Evolutionary conservation across 2,113 vertebrate species (phyloP).

Genomic region (Ptilonorhynchus violaceus): DNA sequence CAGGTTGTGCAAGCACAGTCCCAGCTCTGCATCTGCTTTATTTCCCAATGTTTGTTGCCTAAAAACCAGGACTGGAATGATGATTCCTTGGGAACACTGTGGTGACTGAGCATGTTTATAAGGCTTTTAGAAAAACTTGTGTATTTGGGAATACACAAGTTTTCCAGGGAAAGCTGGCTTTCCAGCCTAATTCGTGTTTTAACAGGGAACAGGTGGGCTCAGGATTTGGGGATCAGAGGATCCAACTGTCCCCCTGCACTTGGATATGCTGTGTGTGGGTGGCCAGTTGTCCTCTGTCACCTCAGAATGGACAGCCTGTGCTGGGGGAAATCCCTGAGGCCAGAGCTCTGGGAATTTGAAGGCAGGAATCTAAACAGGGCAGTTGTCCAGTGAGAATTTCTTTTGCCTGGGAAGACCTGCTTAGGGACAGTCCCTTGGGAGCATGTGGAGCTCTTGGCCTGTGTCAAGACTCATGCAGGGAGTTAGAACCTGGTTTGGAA

Average conservation of each 20-base stretch:
- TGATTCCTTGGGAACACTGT: neutral
- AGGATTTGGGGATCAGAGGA: neutral
- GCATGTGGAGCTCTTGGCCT: neutral
- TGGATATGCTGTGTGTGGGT: neutral
- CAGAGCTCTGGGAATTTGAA: neutral
- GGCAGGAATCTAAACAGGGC: accelerated
- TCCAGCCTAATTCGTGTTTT: neutral
- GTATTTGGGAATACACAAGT: neutral
- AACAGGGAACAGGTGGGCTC: neutral
- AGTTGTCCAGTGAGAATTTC: neutral
- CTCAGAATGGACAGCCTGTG: neutral
- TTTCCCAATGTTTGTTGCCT: neutral
- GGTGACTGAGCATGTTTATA: neutral
- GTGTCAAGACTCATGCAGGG: neutral
- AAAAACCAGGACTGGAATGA: neutral
- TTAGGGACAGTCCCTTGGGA: neutral
- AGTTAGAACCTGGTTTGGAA: neutral
- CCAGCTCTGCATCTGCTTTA: neutral
- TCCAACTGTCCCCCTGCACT: neutral
- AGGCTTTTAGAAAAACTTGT: neutral
- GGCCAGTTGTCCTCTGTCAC: neutral
- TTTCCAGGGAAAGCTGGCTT: no score
- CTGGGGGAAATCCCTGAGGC: no score
- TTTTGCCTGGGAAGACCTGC: neutral
- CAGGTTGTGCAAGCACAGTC: neutral